These are phyloP conservation scores for Chouioia cunea DNA, from an alignment of 2,888 invertebrate genomes.

Conservation along the genomic window DNA sequence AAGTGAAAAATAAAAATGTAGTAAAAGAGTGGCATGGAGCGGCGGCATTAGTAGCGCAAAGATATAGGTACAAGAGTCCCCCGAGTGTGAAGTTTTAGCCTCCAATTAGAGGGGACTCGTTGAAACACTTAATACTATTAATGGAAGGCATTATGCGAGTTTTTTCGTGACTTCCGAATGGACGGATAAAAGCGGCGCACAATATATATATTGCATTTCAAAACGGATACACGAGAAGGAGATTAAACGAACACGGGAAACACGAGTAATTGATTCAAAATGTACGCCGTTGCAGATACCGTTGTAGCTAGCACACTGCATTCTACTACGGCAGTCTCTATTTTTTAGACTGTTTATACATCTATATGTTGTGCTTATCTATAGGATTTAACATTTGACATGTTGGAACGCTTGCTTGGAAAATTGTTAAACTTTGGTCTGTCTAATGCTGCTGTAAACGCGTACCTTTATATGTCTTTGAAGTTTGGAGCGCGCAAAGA, in stretches of 20 bases:
- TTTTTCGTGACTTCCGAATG: conserved; percentile 29
- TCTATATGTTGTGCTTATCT: neutral
- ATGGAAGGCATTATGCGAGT: conserved; percentile 34
- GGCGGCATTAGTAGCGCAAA: neutral
- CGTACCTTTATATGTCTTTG: too few species aligned
- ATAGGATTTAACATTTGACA: too few species aligned
- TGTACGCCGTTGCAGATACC: too few species aligned
- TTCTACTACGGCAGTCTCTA: neutral
- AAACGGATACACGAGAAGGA: conserved; percentile 5
- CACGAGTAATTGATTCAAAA: too few species aligned
- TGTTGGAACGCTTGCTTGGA: too few species aligned
- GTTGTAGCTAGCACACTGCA: too few species aligned
- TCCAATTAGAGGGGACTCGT: conserved; percentile 42
- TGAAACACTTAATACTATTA: conserved; percentile 36
- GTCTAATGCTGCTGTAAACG: too few species aligned
- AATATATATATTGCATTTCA: too few species aligned
- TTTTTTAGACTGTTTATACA: too few species aligned
- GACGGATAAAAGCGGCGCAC: neutral
- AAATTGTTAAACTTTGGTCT: neutral
- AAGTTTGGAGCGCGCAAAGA: too few species aligned
- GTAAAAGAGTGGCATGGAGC: neutral
- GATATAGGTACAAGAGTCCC: neutral
- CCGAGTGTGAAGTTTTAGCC: conserved; percentile 29
- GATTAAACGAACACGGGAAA: neutral
- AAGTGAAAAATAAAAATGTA: conserved; percentile 28